Evolutionary conservation across 2,888 invertebrate species (phyloP).

Genomic region (Drosophila putrida): DNA sequence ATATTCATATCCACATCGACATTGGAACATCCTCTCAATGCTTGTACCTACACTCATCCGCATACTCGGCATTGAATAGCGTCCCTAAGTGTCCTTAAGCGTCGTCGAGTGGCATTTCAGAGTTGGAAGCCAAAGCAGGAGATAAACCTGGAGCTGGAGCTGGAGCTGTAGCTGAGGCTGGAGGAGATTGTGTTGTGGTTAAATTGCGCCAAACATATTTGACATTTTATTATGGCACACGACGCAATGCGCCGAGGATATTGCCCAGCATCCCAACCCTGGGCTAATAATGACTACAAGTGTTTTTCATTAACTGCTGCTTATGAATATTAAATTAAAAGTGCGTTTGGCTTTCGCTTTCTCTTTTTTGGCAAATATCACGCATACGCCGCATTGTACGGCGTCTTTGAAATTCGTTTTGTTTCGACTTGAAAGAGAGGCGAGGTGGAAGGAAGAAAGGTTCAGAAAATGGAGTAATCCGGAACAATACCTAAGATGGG

Average conservation of each 20-base stretch:
- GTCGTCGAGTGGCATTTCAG: slow-evolving; percentile 66
- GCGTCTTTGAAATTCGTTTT: slow-evolving; percentile 27
- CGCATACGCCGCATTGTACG: slow-evolving; percentile 48
- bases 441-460: not conserved
- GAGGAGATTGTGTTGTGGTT: slow-evolving; percentile 72
- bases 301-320: slow-evolving; percentile 78
- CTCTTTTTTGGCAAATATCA: slow-evolving; percentile 33
- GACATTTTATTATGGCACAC: slow-evolving; percentile 75
- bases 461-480: not conserved
- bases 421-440: not conserved
- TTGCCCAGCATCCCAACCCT: slow-evolving; percentile 21
- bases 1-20: slow-evolving; percentile 29
- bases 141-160: slow-evolving; percentile 9
- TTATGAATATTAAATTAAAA: slow-evolving; percentile 80
- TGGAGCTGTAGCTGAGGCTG: slow-evolving; percentile 13
- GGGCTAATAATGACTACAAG: slow-evolving; percentile 60
- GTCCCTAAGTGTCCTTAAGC: slow-evolving; percentile 75
- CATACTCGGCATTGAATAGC: slow-evolving; percentile 61
- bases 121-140: slow-evolving; percentile 1
- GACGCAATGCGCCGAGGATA: slow-evolving; percentile 29
- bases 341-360: slow-evolving; percentile 27
- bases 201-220: slow-evolving; percentile 80
- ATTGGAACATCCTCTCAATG: slow-evolving; percentile 16
- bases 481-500: slow-evolving; percentile 45
- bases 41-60: slow-evolving; percentile 53